These are phyloP conservation scores for Oplegnathus fasciatus DNA, from an alignment of 2,113 vertebrate species.

Conservation along the genomic window DNA sequence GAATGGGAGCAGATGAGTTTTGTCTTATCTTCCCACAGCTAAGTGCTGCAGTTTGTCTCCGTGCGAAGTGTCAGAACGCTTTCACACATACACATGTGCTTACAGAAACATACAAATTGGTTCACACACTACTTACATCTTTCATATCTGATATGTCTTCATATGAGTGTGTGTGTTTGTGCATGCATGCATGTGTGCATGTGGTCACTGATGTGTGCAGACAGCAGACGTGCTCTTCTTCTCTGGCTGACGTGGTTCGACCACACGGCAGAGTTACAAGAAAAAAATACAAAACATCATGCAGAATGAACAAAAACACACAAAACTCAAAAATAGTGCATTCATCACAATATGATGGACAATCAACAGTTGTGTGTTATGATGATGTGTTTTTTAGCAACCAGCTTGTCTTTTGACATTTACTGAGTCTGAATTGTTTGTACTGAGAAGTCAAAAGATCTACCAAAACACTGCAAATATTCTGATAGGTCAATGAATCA, in stretches of 20 bases:
- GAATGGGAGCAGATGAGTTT: constrained; percentile 58
- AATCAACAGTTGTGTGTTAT: background rate
- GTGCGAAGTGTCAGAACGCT: constrained; percentile 64
- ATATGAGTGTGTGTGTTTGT: background rate
- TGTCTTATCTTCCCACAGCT: constrained; percentile 67
- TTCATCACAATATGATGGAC: background rate
- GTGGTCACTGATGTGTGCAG: constrained; percentile 64
- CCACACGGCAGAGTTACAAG: constrained; percentile 38
- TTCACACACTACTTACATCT: constrained; percentile 37
- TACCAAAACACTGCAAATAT: background rate
- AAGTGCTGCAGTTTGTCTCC: constrained; percentile 60
- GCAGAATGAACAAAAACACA: constrained; percentile 21
- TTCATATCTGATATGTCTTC: constrained; percentile 35
- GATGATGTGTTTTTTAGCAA: background rate
- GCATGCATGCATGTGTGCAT: constrained; percentile 24
- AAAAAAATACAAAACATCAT: constrained; percentile 32
- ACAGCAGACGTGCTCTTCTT: constrained; percentile 55
- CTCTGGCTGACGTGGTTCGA: constrained; percentile 60
- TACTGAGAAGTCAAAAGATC: background rate
- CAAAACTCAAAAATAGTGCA: background rate
- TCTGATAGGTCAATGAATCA: background rate
- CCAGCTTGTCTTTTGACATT: background rate
- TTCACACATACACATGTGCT: constrained; percentile 43
- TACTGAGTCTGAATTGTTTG: background rate
- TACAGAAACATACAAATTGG: constrained; percentile 25